Evolutionary conservation across 2,888 invertebrate species (phyloP).

Genomic region (Elysia crispata): DNA sequence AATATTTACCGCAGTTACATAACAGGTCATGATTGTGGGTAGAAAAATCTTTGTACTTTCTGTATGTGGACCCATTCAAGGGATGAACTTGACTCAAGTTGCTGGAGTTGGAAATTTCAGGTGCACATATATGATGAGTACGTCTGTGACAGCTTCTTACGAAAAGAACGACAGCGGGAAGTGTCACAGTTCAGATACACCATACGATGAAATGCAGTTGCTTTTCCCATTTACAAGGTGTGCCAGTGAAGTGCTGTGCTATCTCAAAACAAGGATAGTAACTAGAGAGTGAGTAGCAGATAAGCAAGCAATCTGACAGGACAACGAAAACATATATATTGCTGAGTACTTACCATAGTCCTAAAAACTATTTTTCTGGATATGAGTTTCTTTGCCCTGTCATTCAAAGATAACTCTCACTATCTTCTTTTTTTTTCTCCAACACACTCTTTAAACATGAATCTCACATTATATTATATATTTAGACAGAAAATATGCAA

Average conservation of each 20-base stretch:
- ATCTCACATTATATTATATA: too few relatives aligned
- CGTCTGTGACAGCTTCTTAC: conserved; percentile 41
- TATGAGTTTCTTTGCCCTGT: too few relatives aligned
- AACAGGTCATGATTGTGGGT: background rate
- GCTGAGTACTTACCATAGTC: too few relatives aligned
- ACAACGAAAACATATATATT: background rate
- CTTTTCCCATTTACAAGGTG: background rate
- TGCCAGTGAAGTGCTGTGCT: background rate
- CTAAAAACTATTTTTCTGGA: too few relatives aligned
- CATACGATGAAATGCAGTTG: conserved; percentile 1
- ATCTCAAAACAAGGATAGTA: too few relatives aligned
- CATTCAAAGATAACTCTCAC: too few relatives aligned
- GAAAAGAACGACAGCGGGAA: conserved; percentile 28
- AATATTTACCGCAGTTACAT: conserved; percentile 26
- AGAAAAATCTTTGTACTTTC: background rate
- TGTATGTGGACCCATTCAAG: background rate
- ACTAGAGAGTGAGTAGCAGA: background rate
- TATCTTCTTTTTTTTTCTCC: too few relatives aligned
- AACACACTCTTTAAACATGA: too few relatives aligned
- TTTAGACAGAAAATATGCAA: too few relatives aligned
- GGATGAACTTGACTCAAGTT: too few relatives aligned
- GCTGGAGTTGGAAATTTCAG: background rate
- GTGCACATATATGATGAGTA: background rate
- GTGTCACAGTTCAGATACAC: conserved; percentile 26
- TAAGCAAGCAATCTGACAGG: background rate